phyloP scores from a whole-genome alignment of 1,140 invertebrate genomes.

The Leptinotarsa defecta region DNA sequence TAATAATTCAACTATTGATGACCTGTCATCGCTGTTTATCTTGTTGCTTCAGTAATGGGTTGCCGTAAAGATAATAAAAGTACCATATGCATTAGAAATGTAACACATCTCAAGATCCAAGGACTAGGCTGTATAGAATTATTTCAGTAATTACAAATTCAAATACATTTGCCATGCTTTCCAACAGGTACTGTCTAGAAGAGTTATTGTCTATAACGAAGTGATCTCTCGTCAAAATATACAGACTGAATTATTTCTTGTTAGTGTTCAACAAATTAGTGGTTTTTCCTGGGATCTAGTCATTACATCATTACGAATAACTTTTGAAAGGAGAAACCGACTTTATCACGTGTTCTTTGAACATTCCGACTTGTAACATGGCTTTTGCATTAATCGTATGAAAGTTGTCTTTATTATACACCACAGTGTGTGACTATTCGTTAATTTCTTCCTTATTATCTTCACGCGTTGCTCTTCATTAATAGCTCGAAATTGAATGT shows the following conservation, averaged over 20 bases:
- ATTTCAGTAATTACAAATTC: no score
- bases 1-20: constrained; percentile 18
- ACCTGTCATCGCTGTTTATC: constrained; percentile 13
- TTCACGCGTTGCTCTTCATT: not conserved
- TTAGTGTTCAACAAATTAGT: not conserved
- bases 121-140: no score
- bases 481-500: constrained; percentile 14
- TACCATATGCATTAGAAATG: no score
- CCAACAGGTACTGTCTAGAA: no score
- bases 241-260: not conserved
- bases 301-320: constrained; percentile 1
- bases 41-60: not conserved
- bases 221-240: not conserved
- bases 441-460: constrained; percentile 23
- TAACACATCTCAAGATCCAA: no score
- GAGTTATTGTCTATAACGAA: not conserved
- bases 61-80: not conserved
- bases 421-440: not conserved
- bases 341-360: constrained; percentile 18
- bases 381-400: constrained; percentile 17
- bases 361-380: not conserved
- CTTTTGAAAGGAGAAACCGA: not conserved
- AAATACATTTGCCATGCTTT: no score
- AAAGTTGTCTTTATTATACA: constrained; percentile 20
- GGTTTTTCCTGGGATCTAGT: not conserved